Conservation (phyloP, 2,797 vertebrate species). For the Parotocinclus haroldoi region DNA sequence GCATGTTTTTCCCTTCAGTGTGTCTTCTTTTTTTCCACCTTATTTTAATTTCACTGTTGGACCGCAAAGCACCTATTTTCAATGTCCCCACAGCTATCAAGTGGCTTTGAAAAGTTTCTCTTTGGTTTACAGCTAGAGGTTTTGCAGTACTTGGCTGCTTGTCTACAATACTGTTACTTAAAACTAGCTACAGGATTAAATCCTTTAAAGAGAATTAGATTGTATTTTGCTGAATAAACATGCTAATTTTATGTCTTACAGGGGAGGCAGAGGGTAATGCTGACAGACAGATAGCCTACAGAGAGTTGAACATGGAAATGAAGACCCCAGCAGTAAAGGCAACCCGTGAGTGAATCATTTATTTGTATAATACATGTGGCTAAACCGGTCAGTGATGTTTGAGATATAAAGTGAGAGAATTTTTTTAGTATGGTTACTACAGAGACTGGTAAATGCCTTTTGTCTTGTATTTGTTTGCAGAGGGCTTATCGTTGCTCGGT, state of each 20-base stretch:
- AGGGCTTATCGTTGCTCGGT: slow-evolving; percentile 90
- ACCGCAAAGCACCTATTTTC: too few relatives aligned
- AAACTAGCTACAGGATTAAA: too few relatives aligned
- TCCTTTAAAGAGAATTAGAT: background rate
- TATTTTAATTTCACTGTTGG: too few relatives aligned
- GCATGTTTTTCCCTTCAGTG: too few relatives aligned
- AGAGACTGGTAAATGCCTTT: background rate
- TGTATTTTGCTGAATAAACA: background rate
- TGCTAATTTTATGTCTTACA: slow-evolving; percentile 46
- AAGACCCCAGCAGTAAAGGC: slow-evolving; percentile 81
- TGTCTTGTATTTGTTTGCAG: slow-evolving; percentile 56
- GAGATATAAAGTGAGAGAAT: background rate
- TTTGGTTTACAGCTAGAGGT: too few relatives aligned
- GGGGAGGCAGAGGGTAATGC: slow-evolving; percentile 79
- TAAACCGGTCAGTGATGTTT: too few relatives aligned
- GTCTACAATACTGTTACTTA: too few relatives aligned
- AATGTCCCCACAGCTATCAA: too few relatives aligned
- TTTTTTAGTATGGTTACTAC: background rate
- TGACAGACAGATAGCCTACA: slow-evolving; percentile 68
- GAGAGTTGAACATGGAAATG: slow-evolving; percentile 62
- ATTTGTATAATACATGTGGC: background rate
- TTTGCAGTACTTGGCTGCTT: too few relatives aligned
- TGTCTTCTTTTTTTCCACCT: too few relatives aligned
- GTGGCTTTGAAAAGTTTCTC: too few relatives aligned
- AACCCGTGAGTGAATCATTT: slow-evolving; percentile 72